These are phyloP conservation scores for Melipona beecheii DNA, from an alignment of 2,888 invertebrate species.

Conservation along the genomic window DNA sequence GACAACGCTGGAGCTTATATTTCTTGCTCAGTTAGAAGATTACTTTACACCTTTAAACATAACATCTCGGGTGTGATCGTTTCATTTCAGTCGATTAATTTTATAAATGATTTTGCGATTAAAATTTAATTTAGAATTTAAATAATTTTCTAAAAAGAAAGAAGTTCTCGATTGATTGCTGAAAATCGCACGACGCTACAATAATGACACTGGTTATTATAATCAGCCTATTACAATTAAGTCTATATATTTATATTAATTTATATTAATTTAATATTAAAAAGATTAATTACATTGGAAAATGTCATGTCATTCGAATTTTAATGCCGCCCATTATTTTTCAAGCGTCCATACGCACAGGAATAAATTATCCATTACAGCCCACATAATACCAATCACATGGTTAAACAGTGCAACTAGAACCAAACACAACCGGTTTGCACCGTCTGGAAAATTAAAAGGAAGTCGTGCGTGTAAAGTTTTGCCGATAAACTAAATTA, in stretches of 20 bases:
- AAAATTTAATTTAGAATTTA: too few relatives aligned
- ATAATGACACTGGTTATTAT: too few relatives aligned
- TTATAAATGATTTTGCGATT: not conserved
- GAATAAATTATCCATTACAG: constrained; percentile 7
- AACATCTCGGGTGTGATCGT: not conserved
- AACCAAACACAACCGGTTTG: constrained; percentile 11
- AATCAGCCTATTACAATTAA: too few relatives aligned
- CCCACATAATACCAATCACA: not conserved
- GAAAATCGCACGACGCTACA: too few relatives aligned
- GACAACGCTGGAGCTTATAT: not conserved
- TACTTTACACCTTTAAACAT: not conserved
- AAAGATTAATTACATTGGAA: too few relatives aligned
- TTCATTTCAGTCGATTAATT: not conserved
- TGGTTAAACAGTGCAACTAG: not conserved
- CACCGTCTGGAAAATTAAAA: not conserved
- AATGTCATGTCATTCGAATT: too few relatives aligned
- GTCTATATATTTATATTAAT: not conserved
- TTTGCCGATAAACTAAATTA: not conserved
- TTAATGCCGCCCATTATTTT: too few relatives aligned
- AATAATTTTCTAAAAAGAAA: too few relatives aligned
- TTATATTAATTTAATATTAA: not conserved
- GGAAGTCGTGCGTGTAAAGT: not conserved
- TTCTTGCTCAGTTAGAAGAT: not conserved
- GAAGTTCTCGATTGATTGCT: too few relatives aligned
- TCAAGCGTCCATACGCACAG: not conserved